Evolutionary conservation across 2,113 vertebrate species (phyloP), one percentile per base, ranked within the genome.

Genomic region (Chaenogobius annularis): DNA sequence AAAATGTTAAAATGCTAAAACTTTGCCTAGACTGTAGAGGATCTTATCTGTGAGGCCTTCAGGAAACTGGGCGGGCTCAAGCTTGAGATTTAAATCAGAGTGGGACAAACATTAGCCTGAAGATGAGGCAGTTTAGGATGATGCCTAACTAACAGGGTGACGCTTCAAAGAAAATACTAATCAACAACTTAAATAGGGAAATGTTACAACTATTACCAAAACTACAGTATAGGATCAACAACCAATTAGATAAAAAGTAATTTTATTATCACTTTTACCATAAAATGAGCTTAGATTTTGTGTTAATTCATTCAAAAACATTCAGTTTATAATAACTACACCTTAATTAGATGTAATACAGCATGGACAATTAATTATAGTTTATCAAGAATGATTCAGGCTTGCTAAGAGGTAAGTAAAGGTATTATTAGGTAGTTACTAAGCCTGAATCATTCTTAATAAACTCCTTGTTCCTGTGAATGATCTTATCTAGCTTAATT

Each of bases 41-140:
- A 89, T 88, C 31, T 9, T 77, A 86, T 81, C 85, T 79, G 78
- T 79, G 71, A 68, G 64, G 72, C 68, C 77, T 11, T 67, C 70
- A 75, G 84, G 84, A 83, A 82, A 65, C 75, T 55, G 68, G 65
- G 54, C n/a, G 70, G 46, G 13, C 54, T 7, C 1, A 7, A 54
- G 50, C 19, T 37, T 2, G 7, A 74, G 80, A 83, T 83, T 65
- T 65, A 74, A 75, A 82, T 85, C 81, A 73, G 31, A 26, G 61
- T 56, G 55, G 58, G 65, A 79, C 70, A 75, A 80, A 80, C 72
- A 31, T 40, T 10, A 66, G 68, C 70, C 52, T 54, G 20, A 73
- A 72, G 43, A 66, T 47, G 50, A 61, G 14, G 26, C 58, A 59
- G 20, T 56, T 56, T 56, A 10, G 20, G 54, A 56, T 13, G 56